phyloP scores from a whole-genome alignment of 2,797 vertebrate species.

The Denticeps clupeoides region DNA sequence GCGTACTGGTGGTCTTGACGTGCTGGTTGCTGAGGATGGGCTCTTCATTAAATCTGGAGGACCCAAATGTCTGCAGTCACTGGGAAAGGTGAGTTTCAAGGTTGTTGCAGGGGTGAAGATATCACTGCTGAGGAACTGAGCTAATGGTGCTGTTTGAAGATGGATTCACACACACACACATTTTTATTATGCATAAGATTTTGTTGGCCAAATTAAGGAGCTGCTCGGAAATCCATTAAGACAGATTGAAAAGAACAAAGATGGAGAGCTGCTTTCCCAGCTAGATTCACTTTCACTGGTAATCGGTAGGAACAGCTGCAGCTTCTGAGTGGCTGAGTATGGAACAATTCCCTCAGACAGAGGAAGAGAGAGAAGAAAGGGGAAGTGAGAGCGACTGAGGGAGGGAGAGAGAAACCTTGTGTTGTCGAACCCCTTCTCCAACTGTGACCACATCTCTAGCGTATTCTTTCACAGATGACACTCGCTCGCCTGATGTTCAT shows the following conservation, averaged over 20 bases:
- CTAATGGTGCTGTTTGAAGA: too few relatives aligned
- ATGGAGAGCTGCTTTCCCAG: slow-evolving; percentile 40
- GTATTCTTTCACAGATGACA: too few relatives aligned
- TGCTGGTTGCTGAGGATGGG: slow-evolving; percentile 56
- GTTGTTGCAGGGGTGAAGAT: too few relatives aligned
- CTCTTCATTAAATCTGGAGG: slow-evolving; percentile 78
- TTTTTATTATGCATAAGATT: slow-evolving; percentile 25
- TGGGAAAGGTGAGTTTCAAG: slow-evolving; percentile 84
- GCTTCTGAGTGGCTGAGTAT: slow-evolving; percentile 12
- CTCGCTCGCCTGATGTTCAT: too few relatives aligned
- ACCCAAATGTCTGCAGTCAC: slow-evolving; percentile 96
- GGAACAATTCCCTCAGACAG: slow-evolving; percentile 3
- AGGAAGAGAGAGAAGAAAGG: too few relatives aligned
- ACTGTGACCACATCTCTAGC: too few relatives aligned
- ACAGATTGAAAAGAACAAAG: slow-evolving; percentile 41
- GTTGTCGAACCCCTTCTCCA: too few relatives aligned
- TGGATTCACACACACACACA: slow-evolving; percentile 2
- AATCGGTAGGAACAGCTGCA: slow-evolving; percentile 51
- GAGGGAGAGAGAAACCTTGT: too few relatives aligned
- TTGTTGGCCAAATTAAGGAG: slow-evolving; percentile 26
- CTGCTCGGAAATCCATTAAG: slow-evolving; percentile 37
- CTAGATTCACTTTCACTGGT: slow-evolving; percentile 49
- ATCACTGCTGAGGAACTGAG: too few relatives aligned
- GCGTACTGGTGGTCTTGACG: slow-evolving; percentile 50
- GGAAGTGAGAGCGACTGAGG: too few relatives aligned